Evolutionary conservation across 53 echinoderm and acorn worm species (phyloP), one percentile per base, ranked within the genome.

Genomic region (Pentamera pediparva): DNA sequence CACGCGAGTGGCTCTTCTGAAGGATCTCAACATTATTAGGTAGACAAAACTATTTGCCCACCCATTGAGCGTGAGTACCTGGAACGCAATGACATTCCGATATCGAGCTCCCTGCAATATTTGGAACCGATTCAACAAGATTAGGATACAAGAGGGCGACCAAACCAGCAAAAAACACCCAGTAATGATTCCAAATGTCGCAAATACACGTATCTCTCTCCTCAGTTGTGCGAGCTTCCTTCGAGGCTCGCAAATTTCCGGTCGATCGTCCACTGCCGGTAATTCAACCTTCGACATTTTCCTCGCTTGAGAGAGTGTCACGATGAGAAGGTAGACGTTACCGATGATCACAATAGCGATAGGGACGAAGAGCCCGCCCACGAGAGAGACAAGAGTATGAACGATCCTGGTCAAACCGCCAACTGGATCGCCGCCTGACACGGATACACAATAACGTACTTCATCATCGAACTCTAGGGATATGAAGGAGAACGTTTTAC

Each of bases 31-130:
- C 54, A 54, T 54, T 0, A 54, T 24, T 19, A 54, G 1, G 28
- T 54, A 54, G 9, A 54, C 54, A 54, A 54, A 2, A 54, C 54
- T 54, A 54, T 54, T 54, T 9, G 54, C 54, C 54, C 54, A 54
- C 28, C 54, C 54, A 11, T 54, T 54, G 3, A 54, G 28, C 24
- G 54, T 26, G 28, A 54, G 54, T 18, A 54, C 28, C 28, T 54
- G 54, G 9, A 54, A 22, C 25, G 54, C 28, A 19, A 54, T 54
- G 28, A 54, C 54, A 54, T 54, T 28, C 28, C 24, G 24, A 0
- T 22, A 54, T 54, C 28, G 24, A 22, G 54, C 54, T 54, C 25
- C 24, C 10, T 24, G 54, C 54, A 24, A 54, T 24, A 54, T n/a
- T n/a, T n/a, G n/a, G n/a, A n/a, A 54, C 24, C 54, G 0, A 2